Evolutionary conservation across 2,888 invertebrate species (phyloP).

Genomic region (Odiellus spinosus): DNA sequence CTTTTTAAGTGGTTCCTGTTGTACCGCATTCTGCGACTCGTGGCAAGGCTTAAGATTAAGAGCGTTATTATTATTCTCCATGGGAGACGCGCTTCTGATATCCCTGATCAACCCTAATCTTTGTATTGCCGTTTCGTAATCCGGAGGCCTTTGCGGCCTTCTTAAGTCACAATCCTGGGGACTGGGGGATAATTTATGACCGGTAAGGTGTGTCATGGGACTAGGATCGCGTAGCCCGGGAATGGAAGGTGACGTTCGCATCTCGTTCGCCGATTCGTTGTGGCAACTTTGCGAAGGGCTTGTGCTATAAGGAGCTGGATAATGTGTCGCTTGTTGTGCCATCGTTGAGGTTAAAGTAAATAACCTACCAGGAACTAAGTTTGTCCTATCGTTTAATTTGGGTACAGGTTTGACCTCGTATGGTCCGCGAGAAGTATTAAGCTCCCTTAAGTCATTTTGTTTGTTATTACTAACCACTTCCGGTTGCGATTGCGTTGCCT

Average conservation of each 20-base stretch:
- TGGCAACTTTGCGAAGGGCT: background rate
- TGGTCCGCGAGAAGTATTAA: background rate
- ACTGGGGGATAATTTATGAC: conserved; percentile 1
- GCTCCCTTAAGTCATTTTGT: background rate
- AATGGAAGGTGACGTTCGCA: background rate
- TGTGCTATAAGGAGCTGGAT: background rate
- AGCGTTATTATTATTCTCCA: conserved; percentile 2
- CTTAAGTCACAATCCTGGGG: conserved; percentile 2
- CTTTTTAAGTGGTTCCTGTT: conserved; percentile 24
- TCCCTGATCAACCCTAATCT: conserved; percentile 16
- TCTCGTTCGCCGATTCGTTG: background rate
- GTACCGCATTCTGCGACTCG: background rate
- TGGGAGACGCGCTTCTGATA: background rate
- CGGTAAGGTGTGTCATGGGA: conserved; percentile 1
- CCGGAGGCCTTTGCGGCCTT: conserved; percentile 20
- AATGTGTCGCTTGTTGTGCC: background rate
- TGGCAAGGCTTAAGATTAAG: background rate
- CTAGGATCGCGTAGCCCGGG: conserved; percentile 4
- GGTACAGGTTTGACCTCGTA: no score
- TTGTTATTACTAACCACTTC: no score
- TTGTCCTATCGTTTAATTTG: no score
- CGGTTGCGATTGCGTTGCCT: no score
- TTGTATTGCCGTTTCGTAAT: conserved; percentile 21
- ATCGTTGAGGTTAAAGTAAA: conserved; percentile 1
- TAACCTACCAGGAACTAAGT: background rate